These are phyloP conservation scores for Cephus pygmeus DNA, from an alignment of 2,888 invertebrate species.

Conservation along the genomic window DNA sequence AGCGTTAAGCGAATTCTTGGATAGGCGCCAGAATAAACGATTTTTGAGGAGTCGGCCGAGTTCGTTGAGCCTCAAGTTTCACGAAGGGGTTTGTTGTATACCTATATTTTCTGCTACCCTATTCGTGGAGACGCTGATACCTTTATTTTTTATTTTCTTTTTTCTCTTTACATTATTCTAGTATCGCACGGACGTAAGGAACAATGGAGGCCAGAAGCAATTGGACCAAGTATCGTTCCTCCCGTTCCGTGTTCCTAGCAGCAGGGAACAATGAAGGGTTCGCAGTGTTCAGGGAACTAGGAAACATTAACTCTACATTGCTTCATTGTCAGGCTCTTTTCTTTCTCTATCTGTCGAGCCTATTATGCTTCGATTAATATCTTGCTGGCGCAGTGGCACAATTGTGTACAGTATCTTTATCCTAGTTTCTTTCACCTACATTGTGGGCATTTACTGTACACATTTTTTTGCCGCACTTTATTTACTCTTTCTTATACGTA, in stretches of 20 bases:
- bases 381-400: neutral
- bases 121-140: neutral
- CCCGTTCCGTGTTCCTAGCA: neutral
- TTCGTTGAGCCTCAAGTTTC: neutral
- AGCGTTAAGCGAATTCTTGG: conserved; percentile 37
- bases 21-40: conserved; percentile 30
- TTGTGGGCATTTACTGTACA: neutral
- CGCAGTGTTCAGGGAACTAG: neutral
- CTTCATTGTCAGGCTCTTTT: neutral
- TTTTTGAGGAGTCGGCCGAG: conserved; percentile 15
- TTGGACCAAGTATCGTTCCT: neutral
- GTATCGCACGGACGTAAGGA: neutral
- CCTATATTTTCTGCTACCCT: neutral
- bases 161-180: neutral
- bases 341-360: neutral
- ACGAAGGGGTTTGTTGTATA: neutral
- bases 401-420: neutral
- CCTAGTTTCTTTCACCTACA: neutral
- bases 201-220: neutral
- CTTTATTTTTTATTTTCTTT: neutral
- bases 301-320: neutral
- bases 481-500: neutral
- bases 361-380: neutral
- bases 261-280: neutral
- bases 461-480: neutral